A percentile compares a stretch with the other conserved stretches of the same genome.
These are phyloP conservation scores for Erpobdella octoculata DNA, from an alignment of 2,888 invertebrate genomes.

Conservation along the genomic window DNA sequence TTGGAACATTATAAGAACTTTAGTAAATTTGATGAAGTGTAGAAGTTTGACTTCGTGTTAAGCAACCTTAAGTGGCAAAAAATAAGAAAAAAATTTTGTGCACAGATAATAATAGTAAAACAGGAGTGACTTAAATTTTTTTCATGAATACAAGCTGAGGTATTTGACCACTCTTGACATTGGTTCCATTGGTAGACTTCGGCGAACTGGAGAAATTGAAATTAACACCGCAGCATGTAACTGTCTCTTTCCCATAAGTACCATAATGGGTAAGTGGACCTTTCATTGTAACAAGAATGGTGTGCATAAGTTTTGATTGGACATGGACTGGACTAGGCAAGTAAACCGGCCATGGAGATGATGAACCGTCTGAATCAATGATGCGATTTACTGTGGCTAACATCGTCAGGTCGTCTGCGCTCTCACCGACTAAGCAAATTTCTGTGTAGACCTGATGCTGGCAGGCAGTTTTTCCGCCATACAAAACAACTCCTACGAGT, in stretches of 20 bases:
- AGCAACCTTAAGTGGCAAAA: too few species aligned
- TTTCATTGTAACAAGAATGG: constrained; percentile 20
- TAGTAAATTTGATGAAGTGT: too few species aligned
- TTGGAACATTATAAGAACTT: too few species aligned
- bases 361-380: constrained; percentile 26
- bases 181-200: constrained; percentile 30
- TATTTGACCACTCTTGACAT: constrained; percentile 32
- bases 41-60: too few species aligned
- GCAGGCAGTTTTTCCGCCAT: constrained; percentile 28
- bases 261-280: constrained; percentile 30
- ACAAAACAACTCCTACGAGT: constrained; percentile 29
- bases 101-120: too few species aligned
- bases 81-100: too few species aligned
- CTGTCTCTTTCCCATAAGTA: constrained; percentile 19
- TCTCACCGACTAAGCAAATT: neutral
- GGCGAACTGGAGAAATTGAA: constrained; percentile 28
- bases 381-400: neutral
- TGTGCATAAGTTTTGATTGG: constrained; percentile 13
- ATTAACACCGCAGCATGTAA: constrained; percentile 22
- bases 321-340: constrained; percentile 12
- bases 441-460: constrained; percentile 21
- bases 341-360: constrained; percentile 24
- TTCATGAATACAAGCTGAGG: constrained; percentile 26
- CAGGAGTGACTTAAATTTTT: neutral
- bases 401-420: neutral